Evolutionary conservation across 2,113 vertebrate genomes (phyloP), one percentile per base, ranked within the genome.

Genomic region (Daboia siamensis): DNA sequence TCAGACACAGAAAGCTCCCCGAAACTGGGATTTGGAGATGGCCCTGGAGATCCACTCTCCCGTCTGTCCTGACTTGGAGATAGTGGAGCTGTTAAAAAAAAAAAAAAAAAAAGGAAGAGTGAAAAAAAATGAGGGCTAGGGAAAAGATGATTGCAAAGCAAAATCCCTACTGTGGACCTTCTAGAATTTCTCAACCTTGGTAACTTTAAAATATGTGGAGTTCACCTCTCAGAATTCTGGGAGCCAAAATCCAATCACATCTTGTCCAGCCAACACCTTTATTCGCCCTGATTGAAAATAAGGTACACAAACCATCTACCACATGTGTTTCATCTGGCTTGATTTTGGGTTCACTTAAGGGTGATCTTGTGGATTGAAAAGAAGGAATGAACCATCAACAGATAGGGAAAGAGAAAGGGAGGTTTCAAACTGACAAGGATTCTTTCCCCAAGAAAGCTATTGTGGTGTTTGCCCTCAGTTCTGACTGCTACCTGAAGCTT

Each of bases 1-100:
- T 96, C 93, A 0, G 95, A 96, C 51, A 94, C 94, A 89, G 93
- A 93, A 11, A 97, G 93, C 29, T 96, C 94, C 57, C 96, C 96
- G 0, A 97, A 95, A 46, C 17, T 93, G 29, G 97, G 94, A 6
- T 29, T n/a, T 26, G 87, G 90, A 3, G 80, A 8, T 44, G 92
- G 92, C 1, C 88, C 29, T 5, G 55, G 12, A 21, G 74, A 46
- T 17, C 44, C 55, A 33, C 23, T 64, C 57, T 85, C 74, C 11
- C 64, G 15, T 3, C 3, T 33, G 6, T 17, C 86, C 90, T 29
- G 87, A 13, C 29, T 29, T 89, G 44, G 1, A 1, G 54, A 17
- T 3, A 39, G 29, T 33, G 13, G 51, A 91, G 54, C 95, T 94
- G 92, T 61, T 1, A n/a, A 86, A 86, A 54, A 87, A 44, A 26